These are phyloP conservation scores for Ophraella communa DNA, from an alignment of 2,888 invertebrate species.

Conservation along the genomic window DNA sequence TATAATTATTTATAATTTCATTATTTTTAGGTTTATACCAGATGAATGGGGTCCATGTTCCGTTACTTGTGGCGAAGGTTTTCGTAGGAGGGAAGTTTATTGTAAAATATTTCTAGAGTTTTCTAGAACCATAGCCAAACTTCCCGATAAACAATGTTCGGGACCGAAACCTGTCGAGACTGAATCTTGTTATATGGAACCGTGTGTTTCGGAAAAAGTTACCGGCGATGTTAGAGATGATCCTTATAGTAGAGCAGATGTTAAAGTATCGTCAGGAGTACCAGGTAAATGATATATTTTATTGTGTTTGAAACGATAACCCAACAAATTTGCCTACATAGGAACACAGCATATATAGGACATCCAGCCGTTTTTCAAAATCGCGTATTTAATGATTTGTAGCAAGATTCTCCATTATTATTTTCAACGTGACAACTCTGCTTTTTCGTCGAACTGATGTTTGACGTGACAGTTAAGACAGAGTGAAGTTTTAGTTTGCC, in stretches of 20 bases:
- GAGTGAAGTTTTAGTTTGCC: no score
- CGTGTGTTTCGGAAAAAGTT: conserved; percentile 67
- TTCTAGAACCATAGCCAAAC: conserved; percentile 84
- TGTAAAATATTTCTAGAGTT: conserved; percentile 95
- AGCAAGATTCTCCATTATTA: no score
- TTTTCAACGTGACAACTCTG: no score
- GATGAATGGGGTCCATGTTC: conserved; percentile 91
- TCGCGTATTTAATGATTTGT: no score
- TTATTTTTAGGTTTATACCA: conserved; percentile 79
- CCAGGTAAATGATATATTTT: conserved; percentile 68
- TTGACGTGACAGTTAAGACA: no score
- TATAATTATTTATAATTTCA: neutral
- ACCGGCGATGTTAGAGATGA: conserved; percentile 63
- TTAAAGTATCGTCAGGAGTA: conserved; percentile 44
- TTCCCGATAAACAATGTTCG: conserved; percentile 87
- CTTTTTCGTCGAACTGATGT: no score
- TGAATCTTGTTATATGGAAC: conserved; percentile 81
- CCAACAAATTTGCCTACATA: no score
- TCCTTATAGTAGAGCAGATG: conserved; percentile 51
- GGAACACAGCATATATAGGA: no score
- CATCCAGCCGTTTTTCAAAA: no score
- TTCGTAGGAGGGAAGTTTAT: conserved; percentile 84
- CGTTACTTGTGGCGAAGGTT: conserved; percentile 89
- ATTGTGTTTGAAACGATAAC: no score
- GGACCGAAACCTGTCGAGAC: conserved; percentile 83